Percentiles rank a stretch among this genome's conserved stretches.
phyloP scores from a whole-genome alignment of 2,888 invertebrate genomes.

The Eucriotettix oculatus region DNA sequence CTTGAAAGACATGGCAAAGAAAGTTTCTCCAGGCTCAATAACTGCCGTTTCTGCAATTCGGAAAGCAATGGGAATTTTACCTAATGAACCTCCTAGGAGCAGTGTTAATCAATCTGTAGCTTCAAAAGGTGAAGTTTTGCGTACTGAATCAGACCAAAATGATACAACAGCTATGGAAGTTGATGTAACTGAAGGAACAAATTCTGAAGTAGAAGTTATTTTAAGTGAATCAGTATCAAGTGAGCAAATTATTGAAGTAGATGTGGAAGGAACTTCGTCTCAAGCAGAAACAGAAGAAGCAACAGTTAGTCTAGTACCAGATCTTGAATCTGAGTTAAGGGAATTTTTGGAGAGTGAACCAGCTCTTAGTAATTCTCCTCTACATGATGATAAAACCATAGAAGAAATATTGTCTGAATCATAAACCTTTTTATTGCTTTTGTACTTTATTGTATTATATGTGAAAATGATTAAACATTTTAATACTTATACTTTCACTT shows the following conservation, averaged over 20 bases:
- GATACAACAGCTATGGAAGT: not conserved
- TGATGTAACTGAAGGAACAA: conserved; percentile 4
- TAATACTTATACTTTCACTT: not conserved
- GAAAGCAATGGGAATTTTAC: conserved; percentile 55
- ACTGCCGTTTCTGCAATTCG: conserved; percentile 48
- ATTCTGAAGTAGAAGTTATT: conserved; percentile 11
- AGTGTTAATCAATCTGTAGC: not conserved
- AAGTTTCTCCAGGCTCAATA: conserved; percentile 53
- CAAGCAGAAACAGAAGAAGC: conserved; percentile 10
- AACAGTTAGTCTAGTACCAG: conserved; percentile 28
- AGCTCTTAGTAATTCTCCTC: conserved; percentile 30
- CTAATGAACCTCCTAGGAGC: not conserved
- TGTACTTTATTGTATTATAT: not conserved
- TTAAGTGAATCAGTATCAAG: conserved; percentile 18
- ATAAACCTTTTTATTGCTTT: not conserved
- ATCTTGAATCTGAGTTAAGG: conserved; percentile 50
- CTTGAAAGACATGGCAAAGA: conserved; percentile 58
- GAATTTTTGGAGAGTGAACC: conserved; percentile 54
- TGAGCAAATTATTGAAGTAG: conserved; percentile 14
- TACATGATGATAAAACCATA: conserved; percentile 20
- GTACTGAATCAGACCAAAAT: not conserved
- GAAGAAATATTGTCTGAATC: conserved; percentile 13
- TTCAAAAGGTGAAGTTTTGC: not conserved
- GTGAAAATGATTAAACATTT: not conserved
- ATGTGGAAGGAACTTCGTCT: conserved; percentile 11